Percentiles rank a stretch among this genome's conserved stretches.
These are phyloP conservation scores for Patella caerulea DNA, from an alignment of 2,888 invertebrate genomes.

Conservation along the genomic window DNA sequence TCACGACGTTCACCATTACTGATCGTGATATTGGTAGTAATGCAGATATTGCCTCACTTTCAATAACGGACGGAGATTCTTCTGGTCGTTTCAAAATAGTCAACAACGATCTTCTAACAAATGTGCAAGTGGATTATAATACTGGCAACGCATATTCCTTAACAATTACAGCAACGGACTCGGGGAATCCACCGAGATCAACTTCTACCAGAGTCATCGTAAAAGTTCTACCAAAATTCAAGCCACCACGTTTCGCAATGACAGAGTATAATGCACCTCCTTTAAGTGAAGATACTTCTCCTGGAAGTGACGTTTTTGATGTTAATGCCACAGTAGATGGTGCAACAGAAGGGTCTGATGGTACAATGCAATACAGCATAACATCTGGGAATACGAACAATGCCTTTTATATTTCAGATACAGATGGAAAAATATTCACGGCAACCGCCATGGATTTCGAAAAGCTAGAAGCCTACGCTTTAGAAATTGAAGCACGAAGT, in stretches of 20 bases:
- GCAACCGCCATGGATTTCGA: slow-evolving; percentile 46
- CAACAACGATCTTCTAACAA: slow-evolving; percentile 31
- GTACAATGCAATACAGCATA: slow-evolving; percentile 42
- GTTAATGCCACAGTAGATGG: slow-evolving; percentile 45
- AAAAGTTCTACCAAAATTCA: slow-evolving; percentile 38
- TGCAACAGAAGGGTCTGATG: slow-evolving; percentile 39
- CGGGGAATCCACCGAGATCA: slow-evolving; percentile 37
- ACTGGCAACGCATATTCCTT: slow-evolving; percentile 43
- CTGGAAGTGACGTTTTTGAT: slow-evolving; percentile 42
- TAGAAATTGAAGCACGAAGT: slow-evolving; percentile 45
- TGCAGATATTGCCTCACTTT: slow-evolving; percentile 83
- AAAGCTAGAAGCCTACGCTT: slow-evolving; percentile 22
- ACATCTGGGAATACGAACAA: slow-evolving; percentile 37
- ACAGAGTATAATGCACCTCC: slow-evolving; percentile 26
- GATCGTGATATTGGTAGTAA: slow-evolving; percentile 90
- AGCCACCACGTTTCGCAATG: slow-evolving; percentile 37
- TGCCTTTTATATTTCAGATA: slow-evolving; percentile 39
- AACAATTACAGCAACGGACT: slow-evolving; percentile 40
- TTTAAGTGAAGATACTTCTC: slow-evolving; percentile 38
- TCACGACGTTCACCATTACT: slow-evolving; percentile 84
- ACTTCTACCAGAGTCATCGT: slow-evolving; percentile 42
- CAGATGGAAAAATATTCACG: slow-evolving; percentile 45
- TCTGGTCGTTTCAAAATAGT: slow-evolving; percentile 42
- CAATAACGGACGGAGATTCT: slow-evolving; percentile 66
- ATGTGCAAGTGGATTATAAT: slow-evolving; percentile 40